Evolutionary conservation across 2,888 invertebrate species (phyloP).

Genomic region (Drosophila nr. perissopoda): DNA sequence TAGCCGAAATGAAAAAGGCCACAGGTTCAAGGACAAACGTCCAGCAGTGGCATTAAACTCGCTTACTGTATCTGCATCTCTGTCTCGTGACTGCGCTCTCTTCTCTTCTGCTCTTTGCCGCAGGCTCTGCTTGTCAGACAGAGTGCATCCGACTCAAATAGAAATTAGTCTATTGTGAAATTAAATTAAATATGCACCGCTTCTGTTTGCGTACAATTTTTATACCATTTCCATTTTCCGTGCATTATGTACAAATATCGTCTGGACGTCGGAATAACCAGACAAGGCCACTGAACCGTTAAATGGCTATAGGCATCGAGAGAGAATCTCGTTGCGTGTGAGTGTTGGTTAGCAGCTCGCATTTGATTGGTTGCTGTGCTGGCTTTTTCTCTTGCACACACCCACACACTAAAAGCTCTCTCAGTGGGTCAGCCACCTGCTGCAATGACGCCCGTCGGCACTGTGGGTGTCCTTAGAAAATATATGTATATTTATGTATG

Average conservation of each 20-base stretch:
- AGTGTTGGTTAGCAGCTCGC: slow-evolving; percentile 21
- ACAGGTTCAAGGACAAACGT: slow-evolving; percentile 64
- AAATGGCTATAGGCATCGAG: slow-evolving; percentile 6
- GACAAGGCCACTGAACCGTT: slow-evolving; percentile 53
- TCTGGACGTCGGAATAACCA: slow-evolving; percentile 44
- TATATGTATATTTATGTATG: neutral
- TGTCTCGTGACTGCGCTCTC: slow-evolving; percentile 12
- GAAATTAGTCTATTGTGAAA: slow-evolving; percentile 41
- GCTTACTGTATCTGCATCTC: slow-evolving; percentile 16
- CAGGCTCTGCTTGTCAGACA: slow-evolving; percentile 6
- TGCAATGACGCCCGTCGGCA: slow-evolving; percentile 30
- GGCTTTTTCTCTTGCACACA: slow-evolving; percentile 16
- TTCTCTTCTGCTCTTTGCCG: neutral
- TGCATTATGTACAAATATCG: slow-evolving; percentile 26
- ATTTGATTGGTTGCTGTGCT: slow-evolving; percentile 48
- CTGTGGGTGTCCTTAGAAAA: slow-evolving; percentile 35
- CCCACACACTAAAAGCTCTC: slow-evolving; percentile 17
- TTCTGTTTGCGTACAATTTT: slow-evolving; percentile 20
- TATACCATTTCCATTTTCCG: slow-evolving; percentile 13
- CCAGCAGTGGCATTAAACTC: slow-evolving; percentile 58
- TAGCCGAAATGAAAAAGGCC: slow-evolving; percentile 26
- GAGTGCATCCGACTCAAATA: slow-evolving; percentile 9
- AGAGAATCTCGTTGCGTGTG: neutral
- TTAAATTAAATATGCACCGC: slow-evolving; percentile 17
- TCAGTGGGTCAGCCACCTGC: slow-evolving; percentile 59